A percentile compares a stretch with the other conserved stretches of the same genome.
phyloP scores from a whole-genome alignment of 37 sponge, comb jelly and placozoan genomes.

The Beroe forskalii region DNA sequence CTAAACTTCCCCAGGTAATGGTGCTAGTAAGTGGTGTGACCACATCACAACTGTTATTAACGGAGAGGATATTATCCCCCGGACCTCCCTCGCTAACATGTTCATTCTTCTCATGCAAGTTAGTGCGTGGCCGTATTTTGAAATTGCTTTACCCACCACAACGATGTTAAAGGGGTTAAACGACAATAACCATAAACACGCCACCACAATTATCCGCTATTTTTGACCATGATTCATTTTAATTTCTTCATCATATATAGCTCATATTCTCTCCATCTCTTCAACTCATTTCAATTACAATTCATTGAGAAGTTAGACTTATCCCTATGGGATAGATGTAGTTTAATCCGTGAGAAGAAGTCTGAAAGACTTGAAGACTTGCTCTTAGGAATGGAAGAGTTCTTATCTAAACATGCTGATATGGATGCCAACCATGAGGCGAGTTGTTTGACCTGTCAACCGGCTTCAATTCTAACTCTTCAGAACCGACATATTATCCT shows the following conservation, averaged over 20 bases:
- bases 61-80: conserved; percentile 13
- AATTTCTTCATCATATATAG: too few relatives aligned
- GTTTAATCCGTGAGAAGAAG: conserved; percentile 37
- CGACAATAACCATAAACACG: too few relatives aligned
- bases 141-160: not conserved
- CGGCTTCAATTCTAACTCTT: too few relatives aligned
- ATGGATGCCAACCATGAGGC: not conserved
- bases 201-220: too few relatives aligned
- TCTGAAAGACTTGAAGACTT: not conserved
- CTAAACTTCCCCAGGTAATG: not conserved
- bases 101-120: conserved; percentile 49
- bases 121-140: not conserved
- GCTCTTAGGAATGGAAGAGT: conserved; percentile 10
- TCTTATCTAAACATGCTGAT: not conserved
- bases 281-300: conserved; percentile 44
- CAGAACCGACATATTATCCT: too few relatives aligned
- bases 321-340: conserved; percentile 31
- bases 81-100: conserved; percentile 52
- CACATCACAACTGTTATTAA: conserved; percentile 11
- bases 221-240: too few relatives aligned
- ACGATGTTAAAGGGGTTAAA: not conserved
- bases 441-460: too few relatives aligned
- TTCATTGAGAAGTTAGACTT: conserved; percentile 15
- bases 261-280: too few relatives aligned
- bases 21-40: conserved; percentile 2